Evolutionary conservation across 2,113 vertebrate genomes (phyloP).

Genomic region (Microtus richardsoni): DNA sequence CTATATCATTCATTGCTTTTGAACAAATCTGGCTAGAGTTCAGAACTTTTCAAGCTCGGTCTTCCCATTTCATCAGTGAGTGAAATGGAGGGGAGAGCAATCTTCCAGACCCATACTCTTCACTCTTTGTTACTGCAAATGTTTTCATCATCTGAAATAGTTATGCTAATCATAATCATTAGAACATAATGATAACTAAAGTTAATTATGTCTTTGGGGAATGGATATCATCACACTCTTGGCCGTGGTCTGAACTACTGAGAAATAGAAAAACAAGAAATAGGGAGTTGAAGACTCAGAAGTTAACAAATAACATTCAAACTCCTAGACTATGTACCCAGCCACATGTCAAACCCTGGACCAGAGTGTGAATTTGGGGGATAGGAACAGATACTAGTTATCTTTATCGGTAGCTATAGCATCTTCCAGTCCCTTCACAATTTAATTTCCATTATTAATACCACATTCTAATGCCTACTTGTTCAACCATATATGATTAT

Average conservation of each 20-base stretch:
- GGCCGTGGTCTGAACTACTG: background rate
- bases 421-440: background rate
- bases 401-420: background rate
- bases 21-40: background rate
- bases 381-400: background rate
- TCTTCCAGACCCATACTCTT: background rate
- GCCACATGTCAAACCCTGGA: background rate
- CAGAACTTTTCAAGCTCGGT: background rate
- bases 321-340: background rate
- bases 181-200: background rate
- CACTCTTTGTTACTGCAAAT: background rate
- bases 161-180: background rate
- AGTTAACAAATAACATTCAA: background rate
- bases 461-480: background rate
- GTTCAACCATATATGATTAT: background rate
- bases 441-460: background rate
- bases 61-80: background rate
- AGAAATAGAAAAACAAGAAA: conserved; percentile 18
- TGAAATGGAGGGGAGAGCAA: background rate
- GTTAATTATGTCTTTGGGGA: background rate
- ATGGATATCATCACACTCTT: background rate
- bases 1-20: background rate
- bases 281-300: background rate
- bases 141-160: background rate
- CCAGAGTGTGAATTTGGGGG: background rate